Conservation (phyloP, 2,797 vertebrate species). For the Rhinella marina region DNA sequence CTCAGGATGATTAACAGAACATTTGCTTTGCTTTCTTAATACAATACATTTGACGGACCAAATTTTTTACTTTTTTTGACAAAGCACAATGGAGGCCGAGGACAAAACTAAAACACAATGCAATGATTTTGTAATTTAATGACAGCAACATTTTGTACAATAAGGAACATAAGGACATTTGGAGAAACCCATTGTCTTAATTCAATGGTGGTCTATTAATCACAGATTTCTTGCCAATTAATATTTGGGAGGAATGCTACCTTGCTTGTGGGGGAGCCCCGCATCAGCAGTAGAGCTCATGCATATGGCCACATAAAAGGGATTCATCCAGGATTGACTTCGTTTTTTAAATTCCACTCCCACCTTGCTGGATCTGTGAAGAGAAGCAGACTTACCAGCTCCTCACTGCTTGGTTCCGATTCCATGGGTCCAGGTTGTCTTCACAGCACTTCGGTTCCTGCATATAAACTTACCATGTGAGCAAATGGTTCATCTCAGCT, state of each 20-base stretch:
- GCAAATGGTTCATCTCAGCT: no score
- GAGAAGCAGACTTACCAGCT: no score
- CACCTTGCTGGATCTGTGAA: no score
- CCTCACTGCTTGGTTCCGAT: no score
- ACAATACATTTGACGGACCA: conserved; percentile 45
- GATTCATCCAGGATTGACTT: no score
- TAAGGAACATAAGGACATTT: conserved; percentile 1
- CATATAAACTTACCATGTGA: no score
- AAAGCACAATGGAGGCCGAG: background rate
- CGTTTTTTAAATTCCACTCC: no score
- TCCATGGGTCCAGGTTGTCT: no score
- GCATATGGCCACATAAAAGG: background rate
- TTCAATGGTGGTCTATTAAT: background rate
- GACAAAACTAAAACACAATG: conserved; percentile 8
- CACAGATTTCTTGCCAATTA: background rate
- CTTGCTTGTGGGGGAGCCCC: background rate
- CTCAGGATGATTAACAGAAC: conserved; percentile 30
- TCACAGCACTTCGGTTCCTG: no score
- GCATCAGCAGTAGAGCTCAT: background rate
- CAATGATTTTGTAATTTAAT: background rate
- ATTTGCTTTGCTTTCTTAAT: conserved; percentile 5
- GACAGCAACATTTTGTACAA: background rate
- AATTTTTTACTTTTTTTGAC: background rate
- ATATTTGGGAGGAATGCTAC: background rate
- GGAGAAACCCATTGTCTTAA: background rate